Base-by-base conservation (phyloP, 2,888 invertebrate genomes). In the Acanthosepion pharaonis region DNA sequence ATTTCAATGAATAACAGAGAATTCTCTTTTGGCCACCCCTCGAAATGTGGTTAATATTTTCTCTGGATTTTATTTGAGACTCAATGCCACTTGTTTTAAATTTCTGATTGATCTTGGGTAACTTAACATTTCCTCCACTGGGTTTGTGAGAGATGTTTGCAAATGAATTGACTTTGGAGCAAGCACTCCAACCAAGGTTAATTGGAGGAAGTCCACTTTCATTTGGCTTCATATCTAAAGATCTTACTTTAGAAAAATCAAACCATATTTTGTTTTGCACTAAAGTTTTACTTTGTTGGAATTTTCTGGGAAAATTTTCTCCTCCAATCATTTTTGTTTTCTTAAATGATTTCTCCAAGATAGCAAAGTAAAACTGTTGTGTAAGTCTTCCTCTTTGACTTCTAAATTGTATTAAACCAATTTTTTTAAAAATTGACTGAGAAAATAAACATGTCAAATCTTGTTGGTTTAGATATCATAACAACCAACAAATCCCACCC, bases 71-170 rank as follows among this genome's bases (percentile, higher is more conserved):
- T n/a, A 78, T 23, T 11, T 78, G n/a, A 9, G n/a, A 11, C 33
- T 18, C 78, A 33, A 78, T 78, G 33, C 18, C n/a, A 23, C n/a
- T 78, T 2, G n/a, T 78, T 78, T 78, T 78, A 15, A 9, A 9
- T n/a, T 78, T 78, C 33, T 18, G 78, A 33, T 78, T 78, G n/a
- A 78, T n/a, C 78, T n/a, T 33, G 15, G 78, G 78, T n/a, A 78
- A 15, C 5, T 33, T 11, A n/a, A 11, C 5, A 1, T 99, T 98
- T 91, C 99, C 99, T 95, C 99, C 99, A 96, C 98, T 98, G 1
- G 99, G 98, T 95, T 98, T 98, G 96, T 99, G 99, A 95, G 98
- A 98, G 9, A 97, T 96, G 95, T 99, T 99, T 97, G 99, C 99
- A 97, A 99, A 98, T 94, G 99, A 99, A 94, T 99, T 99, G 97